phyloP scores from a whole-genome alignment of 1,140 invertebrate species.

The Carcinoscorpius rotundicauda region DNA sequence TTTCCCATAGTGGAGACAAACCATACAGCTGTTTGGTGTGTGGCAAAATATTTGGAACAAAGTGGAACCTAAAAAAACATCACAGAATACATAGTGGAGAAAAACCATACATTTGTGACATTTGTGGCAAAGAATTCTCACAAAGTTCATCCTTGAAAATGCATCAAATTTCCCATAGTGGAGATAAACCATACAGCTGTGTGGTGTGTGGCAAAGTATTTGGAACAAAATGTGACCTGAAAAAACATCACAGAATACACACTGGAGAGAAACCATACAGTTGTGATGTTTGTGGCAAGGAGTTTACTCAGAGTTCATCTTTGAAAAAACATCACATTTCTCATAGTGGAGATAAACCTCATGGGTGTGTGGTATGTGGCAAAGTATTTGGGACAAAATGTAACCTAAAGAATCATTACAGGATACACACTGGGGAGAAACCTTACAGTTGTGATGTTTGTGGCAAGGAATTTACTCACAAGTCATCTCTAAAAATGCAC shows the following conservation, averaged over 20 bases:
- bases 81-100: conserved; percentile 39
- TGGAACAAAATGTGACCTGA: neutral
- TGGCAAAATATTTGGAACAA: no score
- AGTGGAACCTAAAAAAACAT: conserved; percentile 45
- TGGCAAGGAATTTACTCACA: no score
- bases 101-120: conserved; percentile 35
- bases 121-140: conserved; percentile 75
- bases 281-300: neutral
- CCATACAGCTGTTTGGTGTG: no score
- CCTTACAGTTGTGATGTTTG: no score
- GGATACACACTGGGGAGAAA: no score
- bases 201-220: neutral
- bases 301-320: neutral
- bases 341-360: neutral
- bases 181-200: neutral
- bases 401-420: no score
- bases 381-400: neutral
- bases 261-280: neutral
- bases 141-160: conserved; percentile 39
- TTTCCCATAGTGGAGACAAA: no score
- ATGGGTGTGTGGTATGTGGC: neutral
- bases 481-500: no score
- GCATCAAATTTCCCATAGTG: conserved; percentile 22
- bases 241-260: neutral
- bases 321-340: neutral